Base-by-base conservation (phyloP, 2,113 vertebrate species). In the Chlamydotis undulata region DNA sequence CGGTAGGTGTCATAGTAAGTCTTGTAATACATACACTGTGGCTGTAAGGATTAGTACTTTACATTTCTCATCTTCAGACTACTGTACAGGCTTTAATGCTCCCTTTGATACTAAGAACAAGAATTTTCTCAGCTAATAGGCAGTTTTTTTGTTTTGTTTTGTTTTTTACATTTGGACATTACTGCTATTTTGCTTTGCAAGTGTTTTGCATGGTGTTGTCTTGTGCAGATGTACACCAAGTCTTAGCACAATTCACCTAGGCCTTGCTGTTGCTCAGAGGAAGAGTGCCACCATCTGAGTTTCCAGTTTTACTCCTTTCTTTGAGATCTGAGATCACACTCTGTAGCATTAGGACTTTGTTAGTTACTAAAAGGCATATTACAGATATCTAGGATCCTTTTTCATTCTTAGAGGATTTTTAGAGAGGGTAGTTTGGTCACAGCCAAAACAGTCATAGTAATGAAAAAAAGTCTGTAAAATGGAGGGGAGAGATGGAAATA, bases 1-100 rank as follows among this genome's bases (percentile, higher is more conserved):
- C 90, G 60, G 90, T 91, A 92, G 92, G 88, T 91, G 93, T 90
- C 96, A 60, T 4, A 87, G 65, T 93, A 82, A 95, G 56, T 90
- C 90, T 61, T 89, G 50, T 84, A 89, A 35, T 79, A 41, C 37
- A 2, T 33, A 12, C 6, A 2, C 79, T 49, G 56, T 81, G 24
- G 31, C 60, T 67, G 0, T 33, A 77, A 61, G 28, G 43, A 39
- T 70, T 31, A 63, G 26, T 43, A 47, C 67, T 53, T 69, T 26
- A 45, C 39, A 5, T 60, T 65, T 75, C 69, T 83, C 43, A 23
- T 39, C 60, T 65, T 85, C 61, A 79, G 41, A 37, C 53, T 60
- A 33, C 33, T 68, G n/a, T 68, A 25, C 14, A 61, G 81, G 35
- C 53, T 84, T 68, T 84, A 76, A 35, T 57, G 31, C 71, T 86